Percentiles rank a stretch among this genome's conserved stretches.
phyloP scores from a whole-genome alignment of 2,888 invertebrate genomes.

The Callimorpha dominula region DNA sequence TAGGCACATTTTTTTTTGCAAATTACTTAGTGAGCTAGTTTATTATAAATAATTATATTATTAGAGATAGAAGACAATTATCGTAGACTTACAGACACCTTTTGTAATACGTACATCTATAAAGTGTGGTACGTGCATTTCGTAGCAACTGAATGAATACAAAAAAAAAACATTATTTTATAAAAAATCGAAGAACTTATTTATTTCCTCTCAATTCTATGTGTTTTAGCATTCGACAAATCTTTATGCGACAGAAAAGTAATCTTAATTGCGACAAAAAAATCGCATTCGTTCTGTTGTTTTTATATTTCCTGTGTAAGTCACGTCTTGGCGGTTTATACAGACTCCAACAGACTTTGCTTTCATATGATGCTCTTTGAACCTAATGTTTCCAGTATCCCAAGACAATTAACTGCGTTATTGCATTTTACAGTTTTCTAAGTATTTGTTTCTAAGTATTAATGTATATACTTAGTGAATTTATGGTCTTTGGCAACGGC shows the following conservation, averaged over 20 bases:
- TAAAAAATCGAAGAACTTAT: not conserved
- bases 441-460: not conserved
- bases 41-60: too few species aligned
- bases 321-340: constrained; percentile 42
- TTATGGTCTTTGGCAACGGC: too few species aligned
- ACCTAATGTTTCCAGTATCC: constrained; percentile 7
- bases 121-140: too few species aligned
- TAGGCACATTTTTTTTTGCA: too few species aligned
- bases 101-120: too few species aligned
- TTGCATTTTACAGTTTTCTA: not conserved
- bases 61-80: too few species aligned
- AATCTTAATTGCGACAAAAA: not conserved
- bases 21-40: too few species aligned
- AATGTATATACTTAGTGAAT: too few species aligned
- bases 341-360: constrained; percentile 22
- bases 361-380: constrained; percentile 18
- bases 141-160: too few species aligned
- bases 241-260: not conserved
- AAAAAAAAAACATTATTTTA: not conserved
- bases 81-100: too few species aligned
- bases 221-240: not conserved
- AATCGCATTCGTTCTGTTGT: constrained; percentile 9
- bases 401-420: constrained; percentile 4
- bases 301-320: constrained; percentile 15
- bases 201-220: too few species aligned